Base-by-base conservation (phyloP, 2,888 invertebrate genomes). In the Hedya salicella region DNA sequence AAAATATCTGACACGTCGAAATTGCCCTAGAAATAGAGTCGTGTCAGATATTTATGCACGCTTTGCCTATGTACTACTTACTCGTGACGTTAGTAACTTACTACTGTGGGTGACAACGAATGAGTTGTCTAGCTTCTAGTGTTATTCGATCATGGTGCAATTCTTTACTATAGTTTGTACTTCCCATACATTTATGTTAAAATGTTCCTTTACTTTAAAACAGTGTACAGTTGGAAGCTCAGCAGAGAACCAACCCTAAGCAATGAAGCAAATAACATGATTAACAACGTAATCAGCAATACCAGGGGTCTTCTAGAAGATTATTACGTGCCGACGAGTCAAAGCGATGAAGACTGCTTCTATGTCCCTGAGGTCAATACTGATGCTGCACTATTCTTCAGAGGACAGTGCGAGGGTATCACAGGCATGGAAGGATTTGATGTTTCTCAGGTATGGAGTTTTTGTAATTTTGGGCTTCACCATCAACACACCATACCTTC, bases 151-250 rank as follows among this genome's bases (percentile, higher is more conserved):
- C n/a, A n/a, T n/a, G n/a, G n/a, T n/a, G n/a, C n/a, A n/a, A n/a
- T n/a, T n/a, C n/a, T n/a, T n/a, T n/a, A n/a, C n/a, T n/a, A n/a
- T n/a, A n/a, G n/a, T n/a, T n/a, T n/a, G n/a, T n/a, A n/a, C n/a
- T n/a, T n/a, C n/a, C n/a, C n/a, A n/a, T n/a, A n/a, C n/a, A n/a
- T 17, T 16, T 17, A 1, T 11, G 25, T 3, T 25, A 25, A 36
- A 36, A 9, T 9, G 9, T 36, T 36, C 9, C 9, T 36, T 9
- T n/a, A 19, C 25, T 19, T 44, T 6, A 44, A 13, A 17, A 19
- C 19, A 92, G 91, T 91, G 0, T 75, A 76, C 71, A 91, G 91
- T 69, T 91, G 91, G 91, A 87, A 87, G 68, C 71, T 91, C 0
- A 87, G 90, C 65, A 80, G 86, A 71, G 72, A 56, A 1, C 72